A percentile compares a stretch with the other conserved stretches of the same genome.
phyloP scores from a whole-genome alignment of 2,888 invertebrate genomes.

The Bugula neritina region DNA sequence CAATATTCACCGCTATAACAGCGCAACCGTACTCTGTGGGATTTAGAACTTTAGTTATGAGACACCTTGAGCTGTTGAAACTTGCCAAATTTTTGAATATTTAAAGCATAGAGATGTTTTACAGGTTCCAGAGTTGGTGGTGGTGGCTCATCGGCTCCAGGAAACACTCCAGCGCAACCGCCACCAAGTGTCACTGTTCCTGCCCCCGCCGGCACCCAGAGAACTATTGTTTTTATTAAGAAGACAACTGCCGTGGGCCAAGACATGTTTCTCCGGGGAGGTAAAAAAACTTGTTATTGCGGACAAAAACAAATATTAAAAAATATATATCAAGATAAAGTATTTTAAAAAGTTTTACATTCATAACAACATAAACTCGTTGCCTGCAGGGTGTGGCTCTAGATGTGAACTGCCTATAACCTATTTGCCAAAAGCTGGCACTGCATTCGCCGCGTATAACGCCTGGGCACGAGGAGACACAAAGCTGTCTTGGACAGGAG shows the following conservation, averaged over 20 bases:
- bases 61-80: too few relatives aligned
- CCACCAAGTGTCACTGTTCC: not conserved
- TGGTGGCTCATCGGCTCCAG: not conserved
- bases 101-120: too few relatives aligned
- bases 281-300: constrained; percentile 31
- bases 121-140: not conserved
- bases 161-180: not conserved
- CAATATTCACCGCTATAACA: not conserved
- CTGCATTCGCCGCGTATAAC: constrained; percentile 37
- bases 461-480: constrained; percentile 42
- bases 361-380: too few relatives aligned
- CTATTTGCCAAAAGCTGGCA: constrained; percentile 33
- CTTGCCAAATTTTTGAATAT: too few relatives aligned
- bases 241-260: constrained; percentile 49
- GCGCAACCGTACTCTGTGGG: too few relatives aligned
- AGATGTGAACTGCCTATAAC: constrained; percentile 41
- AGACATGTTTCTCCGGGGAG: constrained; percentile 55
- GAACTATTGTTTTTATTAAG: constrained; percentile 52
- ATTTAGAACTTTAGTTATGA: too few relatives aligned
- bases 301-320: too few relatives aligned
- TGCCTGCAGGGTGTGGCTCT: constrained; percentile 28
- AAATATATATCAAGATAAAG: too few relatives aligned
- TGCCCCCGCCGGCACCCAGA: constrained; percentile 33
- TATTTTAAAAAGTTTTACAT: too few relatives aligned
- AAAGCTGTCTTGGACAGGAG: constrained; percentile 44